A percentile compares a stretch with the other conserved stretches of the same genome.
Evolutionary conservation across 2,888 invertebrate species (phyloP).

Genomic region (Ophion costatus): DNA sequence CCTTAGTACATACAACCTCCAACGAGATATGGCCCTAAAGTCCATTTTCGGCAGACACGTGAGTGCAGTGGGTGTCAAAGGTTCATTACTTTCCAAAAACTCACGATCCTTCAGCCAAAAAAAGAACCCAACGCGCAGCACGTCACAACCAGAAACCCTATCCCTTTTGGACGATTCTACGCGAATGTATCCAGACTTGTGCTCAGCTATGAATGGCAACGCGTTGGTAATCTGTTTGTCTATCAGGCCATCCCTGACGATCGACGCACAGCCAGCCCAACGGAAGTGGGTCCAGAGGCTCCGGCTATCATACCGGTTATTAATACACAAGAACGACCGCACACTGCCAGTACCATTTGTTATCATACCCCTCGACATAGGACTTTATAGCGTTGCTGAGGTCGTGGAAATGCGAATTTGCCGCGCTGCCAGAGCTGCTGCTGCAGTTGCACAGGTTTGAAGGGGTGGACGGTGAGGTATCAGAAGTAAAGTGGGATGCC

Average conservation of each 20-base stretch:
- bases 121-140: background rate
- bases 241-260: constrained; percentile 16
- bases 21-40: background rate
- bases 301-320: constrained; percentile 27
- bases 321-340: constrained; percentile 43
- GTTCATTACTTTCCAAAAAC: background rate
- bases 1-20: background rate
- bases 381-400: constrained; percentile 55
- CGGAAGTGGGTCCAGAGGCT: constrained; percentile 27
- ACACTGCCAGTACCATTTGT: constrained; percentile 55
- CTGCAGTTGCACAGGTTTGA: constrained; percentile 46
- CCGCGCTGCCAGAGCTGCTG: constrained; percentile 22
- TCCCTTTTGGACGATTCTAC: background rate
- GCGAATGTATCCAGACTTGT: background rate
- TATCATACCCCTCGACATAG: constrained; percentile 54
- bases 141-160: background rate
- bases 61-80: background rate
- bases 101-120: background rate
- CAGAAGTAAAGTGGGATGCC: constrained; percentile 54
- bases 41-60: background rate
- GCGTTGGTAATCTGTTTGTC: constrained; percentile 23
- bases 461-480: constrained; percentile 48
- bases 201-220: constrained; percentile 1
- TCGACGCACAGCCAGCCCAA: constrained; percentile 21
- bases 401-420: constrained; percentile 63